These are phyloP conservation scores for Cercocebus atys DNA, from an alignment of 2,113 vertebrate species.

Conservation along the genomic window DNA sequence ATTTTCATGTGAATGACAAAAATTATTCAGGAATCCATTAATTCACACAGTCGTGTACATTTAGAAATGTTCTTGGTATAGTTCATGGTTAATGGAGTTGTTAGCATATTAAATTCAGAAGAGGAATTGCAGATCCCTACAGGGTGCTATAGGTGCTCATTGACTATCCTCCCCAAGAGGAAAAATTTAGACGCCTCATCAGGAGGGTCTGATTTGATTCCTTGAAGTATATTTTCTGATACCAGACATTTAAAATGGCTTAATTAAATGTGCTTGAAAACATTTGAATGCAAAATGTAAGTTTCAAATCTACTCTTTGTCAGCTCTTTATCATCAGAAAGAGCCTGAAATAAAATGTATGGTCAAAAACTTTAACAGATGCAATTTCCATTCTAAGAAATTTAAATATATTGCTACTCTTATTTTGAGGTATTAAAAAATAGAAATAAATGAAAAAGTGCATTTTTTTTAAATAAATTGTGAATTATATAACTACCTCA, in stretches of 20 bases:
- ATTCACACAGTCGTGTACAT: background rate
- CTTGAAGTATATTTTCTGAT: slow-evolving; percentile 60
- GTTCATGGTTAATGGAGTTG: background rate
- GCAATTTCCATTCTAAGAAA: slow-evolving; percentile 58
- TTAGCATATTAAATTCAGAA: slow-evolving; percentile 48
- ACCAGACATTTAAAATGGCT: slow-evolving; percentile 30
- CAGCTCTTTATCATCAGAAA: background rate
- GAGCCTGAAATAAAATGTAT: background rate
- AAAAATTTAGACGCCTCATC: slow-evolving; percentile 35
- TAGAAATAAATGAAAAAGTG: background rate
- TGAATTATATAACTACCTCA: background rate
- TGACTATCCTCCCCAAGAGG: background rate
- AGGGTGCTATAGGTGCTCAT: background rate
- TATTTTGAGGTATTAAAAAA: background rate
- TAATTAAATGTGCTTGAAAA: slow-evolving; percentile 66
- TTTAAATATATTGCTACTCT: background rate
- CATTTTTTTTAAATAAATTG: slow-evolving; percentile 25
- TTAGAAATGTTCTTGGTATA: background rate
- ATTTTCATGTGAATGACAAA: background rate
- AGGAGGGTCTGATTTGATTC: slow-evolving; percentile 48
- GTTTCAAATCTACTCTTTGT: slow-evolving; percentile 45
- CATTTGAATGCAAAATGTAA: slow-evolving; percentile 17
- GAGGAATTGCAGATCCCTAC: background rate
- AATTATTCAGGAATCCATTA: background rate
- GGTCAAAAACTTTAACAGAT: slow-evolving; percentile 19